These are phyloP conservation scores for Watsonalla binaria DNA, from an alignment of 2,888 invertebrate species.

Conservation along the genomic window DNA sequence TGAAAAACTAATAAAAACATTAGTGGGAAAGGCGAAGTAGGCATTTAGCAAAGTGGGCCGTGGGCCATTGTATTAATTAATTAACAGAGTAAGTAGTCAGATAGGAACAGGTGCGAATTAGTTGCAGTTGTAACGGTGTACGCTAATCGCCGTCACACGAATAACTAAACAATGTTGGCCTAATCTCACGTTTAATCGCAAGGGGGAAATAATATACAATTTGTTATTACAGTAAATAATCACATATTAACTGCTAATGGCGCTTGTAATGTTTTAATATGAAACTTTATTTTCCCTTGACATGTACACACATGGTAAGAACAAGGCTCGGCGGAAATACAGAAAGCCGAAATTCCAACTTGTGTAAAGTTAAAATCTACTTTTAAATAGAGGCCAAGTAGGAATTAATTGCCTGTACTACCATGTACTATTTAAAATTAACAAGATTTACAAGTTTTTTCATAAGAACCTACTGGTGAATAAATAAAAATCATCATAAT, in stretches of 20 bases:
- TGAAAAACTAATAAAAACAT: too few relatives aligned
- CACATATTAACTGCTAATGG: background rate
- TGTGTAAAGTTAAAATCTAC: background rate
- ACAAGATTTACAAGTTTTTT: too few relatives aligned
- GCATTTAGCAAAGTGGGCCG: background rate
- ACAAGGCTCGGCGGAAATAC: too few relatives aligned
- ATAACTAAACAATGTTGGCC: slow-evolving; percentile 37
- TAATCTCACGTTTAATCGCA: slow-evolving; percentile 35
- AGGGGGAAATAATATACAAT: slow-evolving; percentile 12
- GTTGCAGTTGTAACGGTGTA: slow-evolving; percentile 28
- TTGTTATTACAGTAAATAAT: slow-evolving; percentile 1
- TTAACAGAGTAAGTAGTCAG: slow-evolving; percentile 4
- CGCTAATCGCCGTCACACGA: slow-evolving; percentile 37
- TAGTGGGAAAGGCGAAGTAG: background rate
- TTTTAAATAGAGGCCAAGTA: background rate
- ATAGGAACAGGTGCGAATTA: slow-evolving; percentile 17
- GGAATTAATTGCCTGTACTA: too few relatives aligned
- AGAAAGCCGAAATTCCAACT: background rate
- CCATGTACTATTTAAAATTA: too few relatives aligned
- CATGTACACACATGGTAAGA: background rate
- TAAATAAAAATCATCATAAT: too few relatives aligned
- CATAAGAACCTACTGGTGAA: too few relatives aligned
- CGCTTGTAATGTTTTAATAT: too few relatives aligned
- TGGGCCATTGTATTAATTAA: slow-evolving; percentile 6
- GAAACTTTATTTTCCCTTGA: background rate